Evolutionary conservation across 1,140 invertebrate genomes (phyloP).

Genomic region (Drosophila setifemur): DNA sequence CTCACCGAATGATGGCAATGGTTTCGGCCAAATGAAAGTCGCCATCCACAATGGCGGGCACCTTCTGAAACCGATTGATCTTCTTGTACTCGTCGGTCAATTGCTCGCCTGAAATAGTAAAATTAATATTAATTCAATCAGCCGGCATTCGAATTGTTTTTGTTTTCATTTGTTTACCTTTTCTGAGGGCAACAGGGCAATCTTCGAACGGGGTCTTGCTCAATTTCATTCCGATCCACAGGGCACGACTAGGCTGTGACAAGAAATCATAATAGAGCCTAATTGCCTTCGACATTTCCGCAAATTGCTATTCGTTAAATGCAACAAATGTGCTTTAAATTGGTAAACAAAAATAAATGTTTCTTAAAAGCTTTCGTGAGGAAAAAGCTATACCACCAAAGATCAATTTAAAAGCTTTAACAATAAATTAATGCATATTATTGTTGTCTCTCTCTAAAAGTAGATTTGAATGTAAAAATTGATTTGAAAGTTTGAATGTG

Average conservation of each 20-base stretch:
- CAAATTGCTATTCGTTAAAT: neutral
- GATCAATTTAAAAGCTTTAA: too few relatives aligned
- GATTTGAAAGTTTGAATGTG: too few relatives aligned
- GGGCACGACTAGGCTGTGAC: conserved; percentile 89
- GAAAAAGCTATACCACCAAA: too few relatives aligned
- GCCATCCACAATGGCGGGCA: conserved; percentile 89
- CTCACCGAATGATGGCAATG: conserved; percentile 84
- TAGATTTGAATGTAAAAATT: too few relatives aligned
- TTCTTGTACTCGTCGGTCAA: conserved; percentile 87
- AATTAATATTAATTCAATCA: neutral
- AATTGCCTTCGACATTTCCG: conserved; percentile 58
- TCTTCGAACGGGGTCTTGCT: conserved; percentile 86
- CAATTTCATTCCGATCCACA: conserved; percentile 88
- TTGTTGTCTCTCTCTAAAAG: too few relatives aligned
- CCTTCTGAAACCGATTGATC: conserved; percentile 90
- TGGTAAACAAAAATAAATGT: too few relatives aligned
- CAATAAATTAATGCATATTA: too few relatives aligned
- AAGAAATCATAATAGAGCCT: conserved; percentile 89
- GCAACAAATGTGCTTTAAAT: neutral
- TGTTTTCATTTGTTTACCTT: conserved; percentile 81
- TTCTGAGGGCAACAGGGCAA: conserved; percentile 84
- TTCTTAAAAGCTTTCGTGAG: too few relatives aligned
- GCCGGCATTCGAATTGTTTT: conserved; percentile 50
- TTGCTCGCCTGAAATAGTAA: conserved; percentile 87
- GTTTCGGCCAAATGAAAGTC: conserved; percentile 90